Conservation (phyloP, 1,140 invertebrate species). For the Brachystomella parvula region DNA sequence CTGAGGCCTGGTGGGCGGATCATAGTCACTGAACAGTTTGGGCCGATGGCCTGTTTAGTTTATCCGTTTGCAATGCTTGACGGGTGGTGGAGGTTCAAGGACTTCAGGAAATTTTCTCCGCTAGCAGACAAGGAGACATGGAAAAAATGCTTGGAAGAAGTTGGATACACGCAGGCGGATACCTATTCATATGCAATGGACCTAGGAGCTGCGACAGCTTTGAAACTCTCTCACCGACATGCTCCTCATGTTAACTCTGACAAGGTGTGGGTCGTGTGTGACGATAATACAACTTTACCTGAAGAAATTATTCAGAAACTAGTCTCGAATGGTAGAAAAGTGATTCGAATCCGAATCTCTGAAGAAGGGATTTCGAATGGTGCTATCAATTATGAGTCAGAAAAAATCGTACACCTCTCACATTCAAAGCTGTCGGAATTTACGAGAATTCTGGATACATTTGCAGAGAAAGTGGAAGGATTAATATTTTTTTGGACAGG, state of each 20-base stretch:
- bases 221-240: not conserved
- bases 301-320: not conserved
- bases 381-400: no score
- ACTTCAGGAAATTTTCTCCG: constrained; percentile 17
- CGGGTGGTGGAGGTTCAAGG: constrained; percentile 25
- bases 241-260: no score
- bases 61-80: constrained; percentile 22
- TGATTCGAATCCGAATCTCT: no score
- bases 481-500: not conserved
- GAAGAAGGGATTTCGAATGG: no score
- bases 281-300: no score
- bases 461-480: not conserved
- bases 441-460: not conserved
- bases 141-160: not conserved
- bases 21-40: constrained; percentile 12
- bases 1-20: constrained; percentile 13
- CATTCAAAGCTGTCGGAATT: not conserved
- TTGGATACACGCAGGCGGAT: constrained; percentile 5
- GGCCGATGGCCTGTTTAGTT: not conserved
- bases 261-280: no score
- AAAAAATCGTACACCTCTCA: no score
- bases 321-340: not conserved
- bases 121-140: not conserved
- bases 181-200: not conserved
- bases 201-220: not conserved